Evolutionary conservation across 2,888 invertebrate genomes (phyloP), one percentile per base, ranked within the genome.

Genomic region (Drosophila cracens): DNA sequence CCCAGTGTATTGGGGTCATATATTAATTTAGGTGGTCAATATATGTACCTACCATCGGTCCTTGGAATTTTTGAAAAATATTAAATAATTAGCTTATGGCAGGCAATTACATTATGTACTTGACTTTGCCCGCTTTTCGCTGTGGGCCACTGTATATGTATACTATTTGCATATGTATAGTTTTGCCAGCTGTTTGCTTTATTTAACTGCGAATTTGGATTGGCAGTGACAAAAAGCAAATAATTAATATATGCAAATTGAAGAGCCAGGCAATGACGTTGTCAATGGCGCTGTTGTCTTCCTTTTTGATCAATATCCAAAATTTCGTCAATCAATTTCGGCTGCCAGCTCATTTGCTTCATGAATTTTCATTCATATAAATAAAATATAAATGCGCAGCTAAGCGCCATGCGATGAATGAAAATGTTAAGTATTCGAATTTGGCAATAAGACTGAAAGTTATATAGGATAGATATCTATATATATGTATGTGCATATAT

Each of bases 251-350:
- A 65, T 57, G 56, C 29, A 61, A 33, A 62, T 46, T 68, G 6
- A 43, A 38, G 36, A 31, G 48, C 2, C 33, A 49, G 49, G 21
- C 64, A 68, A 65, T 79, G 80, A 75, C 78, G 76, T 75, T 79
- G 49, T 58, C 60, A 72, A 70, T 70, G 65, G 46, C 60, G 74
- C 51, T 36, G 57, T 48, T 57, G 27, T 33, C 40, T 43, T 48
- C 59, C 52, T 54, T 70, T 56, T 82, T 84, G 83, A 82, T 82
- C 83, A 84, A 84, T 80, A 87, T 80, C 83, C 73, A 87, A 87
- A 71, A 82, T 74, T 69, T 85, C 68, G 72, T 84, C 87, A 89
- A 87, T 85, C 77, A 79, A 82, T 84, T 82, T 76, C 62, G 49
- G 59, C 51, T 76, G 67, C 68, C 76, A 69, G 34, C 58, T 59